Percentiles rank a stretch among this genome's conserved stretches.
phyloP scores from a whole-genome alignment of 1,140 invertebrate species.

The Trichomalopsis sarcophagae region DNA sequence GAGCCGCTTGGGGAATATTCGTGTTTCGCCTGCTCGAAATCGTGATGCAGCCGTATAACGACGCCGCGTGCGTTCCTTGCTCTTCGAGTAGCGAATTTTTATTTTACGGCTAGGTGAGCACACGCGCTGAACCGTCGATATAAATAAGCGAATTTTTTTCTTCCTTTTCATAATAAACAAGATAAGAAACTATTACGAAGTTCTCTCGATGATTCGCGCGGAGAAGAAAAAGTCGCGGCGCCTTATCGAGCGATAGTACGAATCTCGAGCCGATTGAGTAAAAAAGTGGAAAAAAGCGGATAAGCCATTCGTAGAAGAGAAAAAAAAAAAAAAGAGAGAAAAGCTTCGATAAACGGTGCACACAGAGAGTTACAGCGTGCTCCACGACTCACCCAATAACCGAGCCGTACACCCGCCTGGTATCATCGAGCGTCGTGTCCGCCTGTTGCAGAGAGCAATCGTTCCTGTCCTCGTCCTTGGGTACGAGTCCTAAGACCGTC shows the following conservation, averaged over 20 bases:
- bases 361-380: neutral
- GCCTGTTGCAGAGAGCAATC: neutral
- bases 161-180: neutral
- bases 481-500: neutral
- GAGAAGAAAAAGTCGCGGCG: neutral
- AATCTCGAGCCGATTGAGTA: constrained; percentile 9
- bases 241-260: neutral
- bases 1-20: no score
- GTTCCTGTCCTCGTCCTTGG: neutral
- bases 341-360: neutral
- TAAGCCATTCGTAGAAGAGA: neutral
- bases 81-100: no score
- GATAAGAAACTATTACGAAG: neutral
- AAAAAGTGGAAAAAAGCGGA: neutral
- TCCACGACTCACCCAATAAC: neutral
- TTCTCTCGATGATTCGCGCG: neutral
- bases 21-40: no score
- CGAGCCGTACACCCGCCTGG: neutral
- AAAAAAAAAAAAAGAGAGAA: neutral
- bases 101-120: no score
- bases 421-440: neutral
- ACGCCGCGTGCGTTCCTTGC: no score
- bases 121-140: neutral
- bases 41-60: no score
- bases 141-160: constrained; percentile 3